Base-by-base conservation (phyloP, 2,888 invertebrate genomes). In the Caenorhabditis becei region DNA sequence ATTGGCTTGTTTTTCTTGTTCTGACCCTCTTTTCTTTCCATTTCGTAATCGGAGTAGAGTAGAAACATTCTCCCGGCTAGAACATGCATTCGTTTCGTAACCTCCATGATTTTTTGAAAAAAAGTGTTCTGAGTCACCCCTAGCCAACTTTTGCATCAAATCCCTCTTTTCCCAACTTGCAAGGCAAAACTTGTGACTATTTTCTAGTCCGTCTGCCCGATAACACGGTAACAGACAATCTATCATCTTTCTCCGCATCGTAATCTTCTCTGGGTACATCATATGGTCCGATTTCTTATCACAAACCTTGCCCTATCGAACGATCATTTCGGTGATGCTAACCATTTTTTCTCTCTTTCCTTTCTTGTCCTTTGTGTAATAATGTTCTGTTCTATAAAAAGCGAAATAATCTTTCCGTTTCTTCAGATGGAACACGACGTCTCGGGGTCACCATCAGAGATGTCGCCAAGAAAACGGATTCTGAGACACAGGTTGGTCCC, bases 211-310 rank as follows among this genome's bases (percentile, higher is more conserved):
- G 1, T 41, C 7, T 35, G 26, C 16, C 10, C 5, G 54, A 28
- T 26, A 28, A 3, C 41, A 41, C 41, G 14, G 41, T 41, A 14
- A 2, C 41, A 2, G 18, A 18, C 47, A 2, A 47, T 47, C 47
- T 47, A 47, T 53, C 69, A 59, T 49, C 20, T 28, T 20, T 63
- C 18, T 47, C 54, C 28, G 37, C 41, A 26, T 59, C n/a, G 24
- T 51, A 26, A 49, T 28, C 37, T 18, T 44, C 41, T 41, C 14
- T 14, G 8, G 41, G 28, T 26, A 24, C 65, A 65, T 49, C 59
- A 75, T 44, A 75, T 75, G 75, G 75, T 66, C 75, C 75, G 75
- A 66, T 75, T 75, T 75, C 66, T 67, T 75, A 75, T 66, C 66
- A 47, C n/a, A 66, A 10, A 47, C n/a, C 26, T 61, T 75, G 63